Percentiles rank a stretch among this genome's conserved stretches.
Conservation (phyloP, 1,140 invertebrate genomes). For the Neuroterus valhalla region DNA sequence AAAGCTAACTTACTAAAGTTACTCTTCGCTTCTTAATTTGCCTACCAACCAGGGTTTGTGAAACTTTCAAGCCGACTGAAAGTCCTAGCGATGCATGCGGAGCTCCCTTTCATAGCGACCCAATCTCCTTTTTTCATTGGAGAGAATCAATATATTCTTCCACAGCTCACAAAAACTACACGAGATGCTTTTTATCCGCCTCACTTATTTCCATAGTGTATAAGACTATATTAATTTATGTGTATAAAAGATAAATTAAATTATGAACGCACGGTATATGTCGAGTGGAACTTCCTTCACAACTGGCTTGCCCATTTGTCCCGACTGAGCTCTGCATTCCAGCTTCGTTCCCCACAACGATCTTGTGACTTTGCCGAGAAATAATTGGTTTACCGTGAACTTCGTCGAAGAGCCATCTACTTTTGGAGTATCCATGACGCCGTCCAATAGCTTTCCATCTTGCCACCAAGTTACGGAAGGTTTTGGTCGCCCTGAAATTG, state of each 20-base stretch:
- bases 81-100: no score
- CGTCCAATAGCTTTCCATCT: conserved; percentile 81
- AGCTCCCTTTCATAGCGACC: no score
- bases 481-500: conserved; percentile 79
- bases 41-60: no score
- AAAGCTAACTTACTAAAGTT: no score
- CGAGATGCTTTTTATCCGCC: no score
- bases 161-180: no score
- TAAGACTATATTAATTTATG: no score
- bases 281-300: conserved; percentile 79
- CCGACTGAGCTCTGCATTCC: conserved; percentile 83
- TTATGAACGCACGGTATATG: conserved; percentile 79
- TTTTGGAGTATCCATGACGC: conserved; percentile 78
- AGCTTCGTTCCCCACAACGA: conserved; percentile 79
- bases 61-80: no score
- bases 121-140: no score
- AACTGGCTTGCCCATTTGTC: conserved; percentile 74
- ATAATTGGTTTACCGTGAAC: conserved; percentile 82
- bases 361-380: conserved; percentile 78
- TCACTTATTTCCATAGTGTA: no score
- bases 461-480: conserved; percentile 88
- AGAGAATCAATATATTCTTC: no score
- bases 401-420: conserved; percentile 73
- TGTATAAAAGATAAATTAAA: background rate
- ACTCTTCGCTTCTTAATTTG: no score